phyloP scores from a whole-genome alignment of 2,888 invertebrate genomes.

The Lasioglossum oenotherae region DNA sequence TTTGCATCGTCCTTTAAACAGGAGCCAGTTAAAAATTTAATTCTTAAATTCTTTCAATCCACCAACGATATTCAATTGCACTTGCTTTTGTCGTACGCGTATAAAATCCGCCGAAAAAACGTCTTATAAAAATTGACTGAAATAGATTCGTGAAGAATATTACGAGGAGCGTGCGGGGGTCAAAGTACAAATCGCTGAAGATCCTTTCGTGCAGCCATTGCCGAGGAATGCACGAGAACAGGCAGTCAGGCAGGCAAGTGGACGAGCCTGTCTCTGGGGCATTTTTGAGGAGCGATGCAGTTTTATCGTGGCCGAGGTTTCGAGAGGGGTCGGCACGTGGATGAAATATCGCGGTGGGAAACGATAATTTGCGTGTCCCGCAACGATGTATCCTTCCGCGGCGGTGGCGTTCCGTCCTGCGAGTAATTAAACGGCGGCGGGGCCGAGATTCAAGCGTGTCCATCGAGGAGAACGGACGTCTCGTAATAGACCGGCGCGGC shows the following conservation, averaged over 20 bases:
- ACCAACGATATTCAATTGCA: too few relatives aligned
- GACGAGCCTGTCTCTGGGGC: not conserved
- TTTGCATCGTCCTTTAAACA: too few relatives aligned
- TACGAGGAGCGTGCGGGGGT: too few relatives aligned
- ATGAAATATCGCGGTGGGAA: not conserved
- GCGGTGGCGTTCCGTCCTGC: not conserved
- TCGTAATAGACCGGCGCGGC: slow-evolving; percentile 22
- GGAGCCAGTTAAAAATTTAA: too few relatives aligned
- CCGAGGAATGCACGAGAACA: not conserved
- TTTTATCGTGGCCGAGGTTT: not conserved
- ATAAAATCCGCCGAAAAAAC: too few relatives aligned
- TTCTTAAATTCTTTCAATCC: too few relatives aligned
- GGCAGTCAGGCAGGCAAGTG: too few relatives aligned
- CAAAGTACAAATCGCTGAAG: not conserved
- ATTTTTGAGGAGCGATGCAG: not conserved
- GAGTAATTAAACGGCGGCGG: slow-evolving; percentile 7
- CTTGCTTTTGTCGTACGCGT: too few relatives aligned
- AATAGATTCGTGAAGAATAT: too few relatives aligned
- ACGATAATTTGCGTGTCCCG: slow-evolving; percentile 5
- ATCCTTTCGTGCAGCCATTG: not conserved
- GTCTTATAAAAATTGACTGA: too few relatives aligned
- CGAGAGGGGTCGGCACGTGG: not conserved
- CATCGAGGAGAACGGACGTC: slow-evolving; percentile 1
- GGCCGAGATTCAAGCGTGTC: not conserved
- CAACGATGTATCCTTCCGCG: not conserved